phyloP scores from a whole-genome alignment of 2,888 invertebrate genomes.

The Parnassius glacialis region DNA sequence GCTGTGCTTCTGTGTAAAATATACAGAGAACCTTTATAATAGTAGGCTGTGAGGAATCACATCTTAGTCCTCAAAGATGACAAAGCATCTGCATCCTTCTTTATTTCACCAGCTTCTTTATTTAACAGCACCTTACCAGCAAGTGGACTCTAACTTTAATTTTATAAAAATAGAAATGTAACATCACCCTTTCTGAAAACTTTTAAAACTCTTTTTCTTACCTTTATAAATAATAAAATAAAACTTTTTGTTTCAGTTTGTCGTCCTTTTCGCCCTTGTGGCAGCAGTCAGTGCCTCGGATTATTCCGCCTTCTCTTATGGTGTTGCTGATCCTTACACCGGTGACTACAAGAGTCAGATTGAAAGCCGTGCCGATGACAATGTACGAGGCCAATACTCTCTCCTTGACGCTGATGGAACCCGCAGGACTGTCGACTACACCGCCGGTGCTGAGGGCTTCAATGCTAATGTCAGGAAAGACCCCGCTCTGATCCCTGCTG shows the following conservation, averaged over 20 bases:
- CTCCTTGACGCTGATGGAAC: constrained; percentile 78
- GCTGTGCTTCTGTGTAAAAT: too few species aligned
- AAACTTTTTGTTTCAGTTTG: constrained; percentile 47
- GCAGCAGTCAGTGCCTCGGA: constrained; percentile 49
- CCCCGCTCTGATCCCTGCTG: constrained; percentile 57
- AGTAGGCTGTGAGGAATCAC: too few species aligned
- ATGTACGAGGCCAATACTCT: constrained; percentile 78
- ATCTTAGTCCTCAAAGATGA: too few species aligned
- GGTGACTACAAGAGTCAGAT: constrained; percentile 77
- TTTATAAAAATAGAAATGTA: too few species aligned
- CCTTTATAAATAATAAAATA: background rate
- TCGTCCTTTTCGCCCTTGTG: constrained; percentile 50
- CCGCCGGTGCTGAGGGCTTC: constrained; percentile 77
- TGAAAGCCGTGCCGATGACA: constrained; percentile 72
- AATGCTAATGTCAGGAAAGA: constrained; percentile 79
- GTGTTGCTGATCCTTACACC: constrained; percentile 72
- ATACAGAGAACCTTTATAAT: too few species aligned
- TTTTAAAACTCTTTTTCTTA: too few species aligned
- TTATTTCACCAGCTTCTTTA: too few species aligned
- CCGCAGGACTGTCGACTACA: constrained; percentile 78
- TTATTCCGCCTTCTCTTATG: constrained; percentile 70
- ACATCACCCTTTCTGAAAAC: too few species aligned
- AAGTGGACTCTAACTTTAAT: too few species aligned
- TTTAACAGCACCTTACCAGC: too few species aligned
- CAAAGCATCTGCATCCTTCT: too few species aligned